Evolutionary conservation across 2,113 vertebrate genomes (phyloP), one percentile per base, ranked within the genome.

Genomic region (Takifugu flavidus): DNA sequence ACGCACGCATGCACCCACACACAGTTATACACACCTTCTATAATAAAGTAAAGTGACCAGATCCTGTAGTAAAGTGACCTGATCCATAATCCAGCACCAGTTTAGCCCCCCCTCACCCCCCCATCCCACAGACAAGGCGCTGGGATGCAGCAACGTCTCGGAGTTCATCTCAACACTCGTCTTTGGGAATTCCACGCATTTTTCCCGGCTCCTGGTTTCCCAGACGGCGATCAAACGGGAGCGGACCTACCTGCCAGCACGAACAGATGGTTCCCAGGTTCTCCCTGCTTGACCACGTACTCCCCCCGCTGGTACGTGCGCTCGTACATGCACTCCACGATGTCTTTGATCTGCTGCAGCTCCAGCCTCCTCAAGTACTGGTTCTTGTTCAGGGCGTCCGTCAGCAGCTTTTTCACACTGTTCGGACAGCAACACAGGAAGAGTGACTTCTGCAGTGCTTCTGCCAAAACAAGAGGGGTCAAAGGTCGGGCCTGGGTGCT

Each of bases 301-400:
- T 94, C 95, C 4, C 92, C 95, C 68, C 93, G 90, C 77, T 91
- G 92, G 77, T 93, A 96, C 4, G 85, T 93, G 70, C 94, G 90
- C 69, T 94, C 93, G 0, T 97, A 95, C 95, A 96, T 96, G 34
- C 95, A 97, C 82, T 98, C 95, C 72, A 95, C 94, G 92, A 95
- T 98, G 83, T 95, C 95, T 79, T 82, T 88, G 75, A 96, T 86
- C 89, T 95, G 95, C 76, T 94, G 94, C 64, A 89, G 89, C 77
- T 96, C 95, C 82, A 98, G 76, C 53, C 93, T 85, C 84, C 92
- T 95, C 87, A 96, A 85, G 86, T 98, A 98, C 61, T 94, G 94
- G 80, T 98, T 98, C 88, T 89, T 95, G 74, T 91, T 94, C 67
- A 98, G 87, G 29, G 95, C 93, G 6, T 96, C 94, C 0, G 74